Conservation (phyloP, 2,797 vertebrate species). For the Sparus aurata region DNA sequence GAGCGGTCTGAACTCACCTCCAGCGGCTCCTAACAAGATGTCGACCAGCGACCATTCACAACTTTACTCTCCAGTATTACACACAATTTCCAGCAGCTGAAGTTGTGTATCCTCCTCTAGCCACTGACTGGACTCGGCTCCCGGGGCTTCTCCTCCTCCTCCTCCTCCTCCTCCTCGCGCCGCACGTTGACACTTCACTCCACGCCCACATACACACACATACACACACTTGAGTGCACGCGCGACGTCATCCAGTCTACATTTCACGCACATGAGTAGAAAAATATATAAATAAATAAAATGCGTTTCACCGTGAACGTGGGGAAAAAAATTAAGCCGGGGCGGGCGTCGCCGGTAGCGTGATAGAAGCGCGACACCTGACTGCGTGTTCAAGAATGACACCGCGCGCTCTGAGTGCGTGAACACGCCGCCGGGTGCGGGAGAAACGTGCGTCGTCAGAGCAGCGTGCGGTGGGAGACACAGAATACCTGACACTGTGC, state of each 20-base stretch:
- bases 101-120: conserved; percentile 32
- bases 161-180: conserved; percentile 37
- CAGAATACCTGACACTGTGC: not conserved
- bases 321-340: not conserved
- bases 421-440: conserved; percentile 64
- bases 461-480: conserved; percentile 3
- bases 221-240: conserved; percentile 19
- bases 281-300: conserved; percentile 30
- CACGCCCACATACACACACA: conserved; percentile 72
- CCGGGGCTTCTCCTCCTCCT: conserved; percentile 14
- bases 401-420: conserved; percentile 73
- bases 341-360: conserved; percentile 77
- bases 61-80: conserved; percentile 32
- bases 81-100: conserved; percentile 8
- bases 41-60: conserved; percentile 14
- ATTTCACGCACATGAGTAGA: conserved; percentile 36
- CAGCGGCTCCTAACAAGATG: not conserved
- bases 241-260: conserved; percentile 68
- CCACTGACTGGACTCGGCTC: conserved; percentile 27
- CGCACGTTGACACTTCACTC: conserved; percentile 69
- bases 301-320: conserved; percentile 37
- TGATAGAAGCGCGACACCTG: conserved; percentile 85
- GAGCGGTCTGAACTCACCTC: conserved; percentile 27
- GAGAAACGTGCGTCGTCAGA: conserved; percentile 61
- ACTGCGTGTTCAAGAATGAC: conserved; percentile 87